Evolutionary conservation across 92 coral and sea anemone genomes (phyloP).

Genomic region (Palythoa grandis): DNA sequence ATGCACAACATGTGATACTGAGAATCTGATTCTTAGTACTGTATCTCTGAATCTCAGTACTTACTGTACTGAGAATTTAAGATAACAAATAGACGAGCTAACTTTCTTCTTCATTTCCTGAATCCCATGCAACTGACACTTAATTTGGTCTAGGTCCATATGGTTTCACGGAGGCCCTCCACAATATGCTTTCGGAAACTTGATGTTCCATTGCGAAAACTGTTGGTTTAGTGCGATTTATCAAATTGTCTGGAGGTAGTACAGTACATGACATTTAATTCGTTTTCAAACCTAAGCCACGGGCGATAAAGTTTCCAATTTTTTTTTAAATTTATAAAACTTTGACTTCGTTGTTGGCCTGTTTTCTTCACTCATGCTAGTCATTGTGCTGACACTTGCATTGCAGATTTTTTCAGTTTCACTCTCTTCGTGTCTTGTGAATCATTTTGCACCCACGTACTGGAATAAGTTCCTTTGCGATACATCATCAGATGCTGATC

Average conservation of each 20-base stretch:
- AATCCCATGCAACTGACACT: no score
- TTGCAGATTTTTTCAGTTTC: neutral
- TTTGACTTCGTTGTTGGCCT: neutral
- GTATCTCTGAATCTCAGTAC: no score
- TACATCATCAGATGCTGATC: neutral
- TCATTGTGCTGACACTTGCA: slow-evolving; percentile 1
- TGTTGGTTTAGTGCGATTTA: no score
- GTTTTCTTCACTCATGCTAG: neutral
- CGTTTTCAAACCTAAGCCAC: neutral
- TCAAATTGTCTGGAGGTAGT: no score
- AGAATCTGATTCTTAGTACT: no score
- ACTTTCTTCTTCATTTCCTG: no score
- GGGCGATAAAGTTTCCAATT: neutral
- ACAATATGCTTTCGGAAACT: no score
- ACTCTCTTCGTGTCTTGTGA: neutral
- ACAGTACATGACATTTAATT: neutral
- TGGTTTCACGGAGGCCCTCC: no score
- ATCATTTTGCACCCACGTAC: neutral
- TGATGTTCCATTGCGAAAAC: no score
- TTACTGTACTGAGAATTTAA: no score
- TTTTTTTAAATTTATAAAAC: neutral
- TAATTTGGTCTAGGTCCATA: no score
- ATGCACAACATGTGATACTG: neutral
- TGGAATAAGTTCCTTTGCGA: neutral
- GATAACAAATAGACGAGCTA: no score